Percentiles rank a stretch among this genome's conserved stretches.
Conservation (phyloP, 2,113 vertebrate species). For the Pterocles gutturalis region DNA sequence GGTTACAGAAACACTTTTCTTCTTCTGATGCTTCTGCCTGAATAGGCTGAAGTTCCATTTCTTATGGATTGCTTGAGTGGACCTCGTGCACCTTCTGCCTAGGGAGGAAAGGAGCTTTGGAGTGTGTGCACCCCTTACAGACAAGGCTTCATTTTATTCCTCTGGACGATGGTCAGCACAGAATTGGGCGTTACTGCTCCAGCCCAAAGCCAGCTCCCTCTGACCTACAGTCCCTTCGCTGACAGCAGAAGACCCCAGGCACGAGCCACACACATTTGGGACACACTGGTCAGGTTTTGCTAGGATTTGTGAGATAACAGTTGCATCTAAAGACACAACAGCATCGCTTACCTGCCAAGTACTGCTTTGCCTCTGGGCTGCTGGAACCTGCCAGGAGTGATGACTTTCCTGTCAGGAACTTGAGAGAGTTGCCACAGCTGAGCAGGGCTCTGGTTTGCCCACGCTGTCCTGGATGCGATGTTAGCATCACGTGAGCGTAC, state of each 20-base stretch:
- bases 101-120: not conserved
- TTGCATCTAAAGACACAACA: not conserved
- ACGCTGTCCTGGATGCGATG: not conserved
- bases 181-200: not conserved
- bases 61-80: not conserved
- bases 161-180: not conserved
- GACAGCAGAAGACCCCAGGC: accelerated
- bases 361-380: not conserved
- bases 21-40: not conserved
- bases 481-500: accelerated
- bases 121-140: not conserved
- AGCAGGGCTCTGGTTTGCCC: not conserved
- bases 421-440: not conserved
- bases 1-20: not conserved
- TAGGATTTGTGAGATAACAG: not conserved
- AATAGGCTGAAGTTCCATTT: not conserved
- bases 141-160: not conserved
- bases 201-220: not conserved
- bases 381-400: not conserved
- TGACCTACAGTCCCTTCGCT: not conserved
- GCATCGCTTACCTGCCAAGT: not conserved
- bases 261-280: not conserved
- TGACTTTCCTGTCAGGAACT: not conserved
- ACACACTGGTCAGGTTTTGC: not conserved
- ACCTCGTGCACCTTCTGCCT: not conserved